A percentile compares a stretch with the other conserved stretches of the same genome.
phyloP scores from a whole-genome alignment of 1,140 invertebrate genomes.

The Zaprionus vittiger region DNA sequence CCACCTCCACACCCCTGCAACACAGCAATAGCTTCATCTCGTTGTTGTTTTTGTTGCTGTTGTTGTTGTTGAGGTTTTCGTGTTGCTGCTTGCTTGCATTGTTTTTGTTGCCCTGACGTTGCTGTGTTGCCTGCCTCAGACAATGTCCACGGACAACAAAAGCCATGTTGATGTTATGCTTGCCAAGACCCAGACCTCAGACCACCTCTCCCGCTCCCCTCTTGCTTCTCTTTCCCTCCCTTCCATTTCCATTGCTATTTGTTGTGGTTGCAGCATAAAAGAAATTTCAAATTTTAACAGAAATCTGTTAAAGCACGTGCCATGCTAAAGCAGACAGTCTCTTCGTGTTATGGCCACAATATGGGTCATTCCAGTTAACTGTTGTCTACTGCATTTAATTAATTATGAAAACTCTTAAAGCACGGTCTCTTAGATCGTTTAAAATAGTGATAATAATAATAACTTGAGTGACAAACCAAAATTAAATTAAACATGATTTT shows the following conservation, averaged over 20 bases:
- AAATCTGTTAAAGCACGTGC: conserved; percentile 35
- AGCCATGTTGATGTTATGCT: conserved; percentile 52
- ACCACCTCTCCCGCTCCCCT: neutral
- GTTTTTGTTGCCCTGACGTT: conserved; percentile 38
- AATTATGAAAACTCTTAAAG: neutral
- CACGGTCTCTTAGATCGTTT: neutral
- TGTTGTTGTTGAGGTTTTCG: conserved; percentile 10
- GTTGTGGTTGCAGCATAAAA: conserved; percentile 26
- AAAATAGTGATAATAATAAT: neutral
- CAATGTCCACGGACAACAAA: conserved; percentile 73
- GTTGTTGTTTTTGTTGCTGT: conserved; percentile 12
- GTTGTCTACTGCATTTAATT: neutral
- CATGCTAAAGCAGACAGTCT: conserved; percentile 5
- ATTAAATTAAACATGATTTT: too few relatives aligned
- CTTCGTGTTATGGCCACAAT: neutral
- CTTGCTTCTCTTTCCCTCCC: neutral
- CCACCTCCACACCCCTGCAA: neutral
- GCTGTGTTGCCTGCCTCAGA: conserved; percentile 49
- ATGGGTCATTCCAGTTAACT: conserved; percentile 21
- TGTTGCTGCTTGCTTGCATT: conserved; percentile 28
- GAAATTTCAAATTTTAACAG: conserved; percentile 30
- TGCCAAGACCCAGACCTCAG: conserved; percentile 41
- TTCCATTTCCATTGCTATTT: neutral
- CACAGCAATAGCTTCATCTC: conserved; percentile 21
- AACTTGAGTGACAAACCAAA: neutral